Base-by-base conservation (phyloP, 2,888 invertebrate species). In the Holacanthella duospinosa region DNA sequence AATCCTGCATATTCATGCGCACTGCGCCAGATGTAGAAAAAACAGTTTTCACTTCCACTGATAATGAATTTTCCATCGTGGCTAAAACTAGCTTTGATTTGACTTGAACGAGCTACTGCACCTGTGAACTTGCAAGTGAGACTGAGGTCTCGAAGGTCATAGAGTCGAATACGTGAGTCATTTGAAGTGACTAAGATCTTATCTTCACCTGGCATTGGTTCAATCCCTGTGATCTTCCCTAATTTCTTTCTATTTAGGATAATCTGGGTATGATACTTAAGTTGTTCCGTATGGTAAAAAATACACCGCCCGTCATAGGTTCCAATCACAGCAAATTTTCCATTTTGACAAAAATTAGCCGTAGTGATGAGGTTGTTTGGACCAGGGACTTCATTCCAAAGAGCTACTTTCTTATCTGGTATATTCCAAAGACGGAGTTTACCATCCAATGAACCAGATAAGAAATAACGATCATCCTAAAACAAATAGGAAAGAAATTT, bases 371-470 rank as follows among this genome's bases (percentile, higher is more conserved):
- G 81, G 75, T 93, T 93, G 1, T 89, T 88, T 74, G 88, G 89
- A n/a, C 93, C 93, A 77, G 91, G 90, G 0, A 94, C 87, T 79
- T 96, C 96, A 78, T 93, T 96, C 95, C 96, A 97, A 6, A 95
- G 86, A 0, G 94, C 93, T 6, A 97, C 96, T 79, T 95, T 95
- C 77, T 99, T 99, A 77, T 99, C 97, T 0, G 97, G 96, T 75
- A 99, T 99, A 78, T 97, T 95, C 99, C 99, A 99, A 6, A 99
- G 80, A n/a, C 99, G 82, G 59, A 99, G 81, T 79, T 97, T 99
- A 1, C 99, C 97, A 78, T 99, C 99, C 56, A 99, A 80, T 25
- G 95, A 95, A 21, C 99, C 99, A 65, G 95, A 96, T 43, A 99
- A 80, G 79, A 99, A 99, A 78, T 96, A 85, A n/a, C 83, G 76